A percentile compares a stretch with the other conserved stretches of the same genome.
phyloP scores from a whole-genome alignment of 2,113 vertebrate species.

The Xerus inauris region DNA sequence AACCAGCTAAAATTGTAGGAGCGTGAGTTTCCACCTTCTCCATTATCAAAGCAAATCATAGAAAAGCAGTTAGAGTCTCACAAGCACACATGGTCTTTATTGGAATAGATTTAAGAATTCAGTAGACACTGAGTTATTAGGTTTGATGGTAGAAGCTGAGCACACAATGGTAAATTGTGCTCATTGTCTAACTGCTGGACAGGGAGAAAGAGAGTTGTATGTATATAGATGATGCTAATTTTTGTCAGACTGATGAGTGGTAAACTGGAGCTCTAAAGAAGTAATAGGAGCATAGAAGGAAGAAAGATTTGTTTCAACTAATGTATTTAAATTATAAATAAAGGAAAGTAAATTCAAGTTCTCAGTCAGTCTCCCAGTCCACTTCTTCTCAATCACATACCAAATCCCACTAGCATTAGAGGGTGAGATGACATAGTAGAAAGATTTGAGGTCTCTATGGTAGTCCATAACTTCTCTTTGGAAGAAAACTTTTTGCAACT shows the following conservation, averaged over 20 bases:
- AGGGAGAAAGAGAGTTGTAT: not conserved
- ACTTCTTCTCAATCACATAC: not conserved
- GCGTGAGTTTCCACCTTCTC: not conserved
- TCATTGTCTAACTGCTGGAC: not conserved
- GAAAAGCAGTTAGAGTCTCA: not conserved
- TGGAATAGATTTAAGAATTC: not conserved
- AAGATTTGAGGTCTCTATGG: not conserved
- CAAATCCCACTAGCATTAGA: not conserved
- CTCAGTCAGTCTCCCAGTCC: not conserved
- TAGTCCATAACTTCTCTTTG: not conserved
- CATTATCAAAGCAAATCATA: not conserved
- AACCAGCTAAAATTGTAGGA: not conserved
- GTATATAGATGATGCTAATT: not conserved
- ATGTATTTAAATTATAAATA: slow-evolving; percentile 10
- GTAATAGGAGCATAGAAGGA: not conserved
- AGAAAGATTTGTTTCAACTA: not conserved
- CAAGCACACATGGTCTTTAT: not conserved
- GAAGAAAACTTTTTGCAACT: not conserved
- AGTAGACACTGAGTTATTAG: not conserved
- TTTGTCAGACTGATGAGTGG: not conserved
- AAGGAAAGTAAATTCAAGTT: not conserved
- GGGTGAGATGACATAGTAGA: not conserved
- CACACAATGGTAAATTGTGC: not conserved
- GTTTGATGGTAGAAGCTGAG: not conserved
- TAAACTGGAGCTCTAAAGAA: not conserved